A percentile compares a stretch with the other conserved stretches of the same genome.
Evolutionary conservation across 1,140 invertebrate species (phyloP).

Genomic region (Drosophila arawakana): DNA sequence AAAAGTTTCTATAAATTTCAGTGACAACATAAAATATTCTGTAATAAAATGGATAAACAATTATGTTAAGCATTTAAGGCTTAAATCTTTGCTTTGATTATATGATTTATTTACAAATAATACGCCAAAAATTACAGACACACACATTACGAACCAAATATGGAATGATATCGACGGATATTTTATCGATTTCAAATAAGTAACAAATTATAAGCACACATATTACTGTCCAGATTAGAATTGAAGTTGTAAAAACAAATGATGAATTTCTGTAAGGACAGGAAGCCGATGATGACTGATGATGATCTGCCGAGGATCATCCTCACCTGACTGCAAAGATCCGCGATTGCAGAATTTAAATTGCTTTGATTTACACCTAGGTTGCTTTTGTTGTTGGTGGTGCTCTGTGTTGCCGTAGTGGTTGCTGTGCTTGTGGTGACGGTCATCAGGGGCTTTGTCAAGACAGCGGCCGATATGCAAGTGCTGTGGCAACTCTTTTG

Average conservation of each 20-base stretch:
- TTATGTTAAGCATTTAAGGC: too few species aligned
- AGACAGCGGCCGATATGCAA: conserved; percentile 64
- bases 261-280: conserved; percentile 7
- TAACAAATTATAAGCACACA: conserved; percentile 10
- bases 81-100: too few species aligned
- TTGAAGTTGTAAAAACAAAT: conserved; percentile 12
- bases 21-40: too few species aligned
- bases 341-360: conserved; percentile 26
- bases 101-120: neutral
- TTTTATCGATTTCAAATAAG: neutral
- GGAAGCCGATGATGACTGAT: conserved; percentile 42
- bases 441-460: conserved; percentile 77
- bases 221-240: neutral
- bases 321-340: conserved; percentile 74
- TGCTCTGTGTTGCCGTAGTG: conserved; percentile 29
- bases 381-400: neutral
- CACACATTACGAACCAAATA: neutral
- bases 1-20: too few species aligned
- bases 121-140: neutral
- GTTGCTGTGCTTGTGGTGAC: conserved; percentile 50
- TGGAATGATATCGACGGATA: neutral
- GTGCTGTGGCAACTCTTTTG: conserved; percentile 73
- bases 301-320: conserved; percentile 51
- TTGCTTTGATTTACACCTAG: conserved; percentile 13
- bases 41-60: too few species aligned